Conservation (phyloP, 2,113 vertebrate genomes). For the Corythornis madagascariensis region DNA sequence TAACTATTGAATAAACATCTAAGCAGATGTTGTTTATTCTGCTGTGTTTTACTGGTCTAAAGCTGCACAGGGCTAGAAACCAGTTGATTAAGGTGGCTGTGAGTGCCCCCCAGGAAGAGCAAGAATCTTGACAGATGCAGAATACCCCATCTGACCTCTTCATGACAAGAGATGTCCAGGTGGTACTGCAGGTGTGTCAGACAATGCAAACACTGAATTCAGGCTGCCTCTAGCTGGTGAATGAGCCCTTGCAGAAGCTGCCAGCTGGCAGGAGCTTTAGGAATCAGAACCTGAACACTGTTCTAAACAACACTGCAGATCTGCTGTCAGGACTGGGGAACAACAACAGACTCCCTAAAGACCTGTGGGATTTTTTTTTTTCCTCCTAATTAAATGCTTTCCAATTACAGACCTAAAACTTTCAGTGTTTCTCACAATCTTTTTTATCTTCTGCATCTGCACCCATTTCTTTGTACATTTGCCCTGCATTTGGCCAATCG, state of each 20-base stretch:
- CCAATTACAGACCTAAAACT: neutral
- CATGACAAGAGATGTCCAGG: neutral
- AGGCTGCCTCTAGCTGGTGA: neutral
- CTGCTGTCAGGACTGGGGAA: neutral
- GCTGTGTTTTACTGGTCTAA: neutral
- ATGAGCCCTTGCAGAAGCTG: neutral
- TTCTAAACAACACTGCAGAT: neutral
- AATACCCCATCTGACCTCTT: neutral
- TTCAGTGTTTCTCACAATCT: neutral
- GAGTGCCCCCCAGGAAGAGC: neutral
- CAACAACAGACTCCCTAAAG: rapidly evolving
- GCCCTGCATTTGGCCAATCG: neutral
- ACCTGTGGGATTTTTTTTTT: too few species aligned
- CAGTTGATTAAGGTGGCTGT: neutral
- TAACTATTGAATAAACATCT: neutral
- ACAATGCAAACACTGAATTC: neutral
- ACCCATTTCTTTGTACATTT: neutral
- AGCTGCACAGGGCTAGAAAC: neutral
- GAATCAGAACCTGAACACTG: neutral
- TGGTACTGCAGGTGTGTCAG: neutral
- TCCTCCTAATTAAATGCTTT: neutral
- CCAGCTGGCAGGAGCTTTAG: neutral
- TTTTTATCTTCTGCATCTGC: neutral
- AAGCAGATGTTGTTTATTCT: slow-evolving; percentile 32
- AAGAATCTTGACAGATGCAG: neutral